Percentiles rank a stretch among this genome's conserved stretches.
These are phyloP conservation scores for Trypoxylon attenuatum DNA, from an alignment of 2,888 invertebrate genomes.

Conservation along the genomic window DNA sequence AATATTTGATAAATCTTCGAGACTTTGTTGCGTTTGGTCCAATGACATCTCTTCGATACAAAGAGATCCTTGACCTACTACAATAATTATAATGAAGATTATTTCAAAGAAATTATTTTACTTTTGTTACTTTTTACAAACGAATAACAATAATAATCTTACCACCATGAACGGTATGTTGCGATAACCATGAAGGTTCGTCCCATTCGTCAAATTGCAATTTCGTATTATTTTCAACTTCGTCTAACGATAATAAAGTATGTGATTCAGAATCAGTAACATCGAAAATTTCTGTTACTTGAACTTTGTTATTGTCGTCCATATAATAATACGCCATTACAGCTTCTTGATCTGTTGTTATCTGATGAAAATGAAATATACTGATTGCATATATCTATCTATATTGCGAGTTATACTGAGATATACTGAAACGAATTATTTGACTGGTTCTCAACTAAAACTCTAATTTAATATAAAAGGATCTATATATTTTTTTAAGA, in stretches of 20 bases:
- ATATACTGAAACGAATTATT: too few species aligned
- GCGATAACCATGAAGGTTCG: constrained; percentile 73
- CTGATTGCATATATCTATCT: not conserved
- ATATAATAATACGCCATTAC: constrained; percentile 94
- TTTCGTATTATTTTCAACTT: constrained; percentile 79
- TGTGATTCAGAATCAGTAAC: constrained; percentile 86
- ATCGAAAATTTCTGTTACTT: constrained; percentile 93
- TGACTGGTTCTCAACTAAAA: not conserved
- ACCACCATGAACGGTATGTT: constrained; percentile 63
- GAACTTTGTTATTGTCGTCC: constrained; percentile 90
- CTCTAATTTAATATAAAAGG: constrained; percentile 5
- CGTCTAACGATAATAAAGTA: constrained; percentile 79
- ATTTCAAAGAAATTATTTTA: not conserved
- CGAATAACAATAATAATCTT: too few species aligned
- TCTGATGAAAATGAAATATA: constrained; percentile 76
- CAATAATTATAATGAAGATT: constrained; percentile 15
- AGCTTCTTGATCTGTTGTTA: constrained; percentile 90
- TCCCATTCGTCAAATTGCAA: constrained; percentile 82
- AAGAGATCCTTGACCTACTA: constrained; percentile 57
- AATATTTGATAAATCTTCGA: constrained; percentile 74
- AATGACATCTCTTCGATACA: constrained; percentile 35
- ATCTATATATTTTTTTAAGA: too few species aligned
- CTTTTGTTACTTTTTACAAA: not conserved
- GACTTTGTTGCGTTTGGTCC: constrained; percentile 60
- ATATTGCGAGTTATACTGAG: not conserved